Evolutionary conservation across 2,888 invertebrate genomes (phyloP), one percentile per base, ranked within the genome.

Genomic region (Chalcosyrphus nemorum): DNA sequence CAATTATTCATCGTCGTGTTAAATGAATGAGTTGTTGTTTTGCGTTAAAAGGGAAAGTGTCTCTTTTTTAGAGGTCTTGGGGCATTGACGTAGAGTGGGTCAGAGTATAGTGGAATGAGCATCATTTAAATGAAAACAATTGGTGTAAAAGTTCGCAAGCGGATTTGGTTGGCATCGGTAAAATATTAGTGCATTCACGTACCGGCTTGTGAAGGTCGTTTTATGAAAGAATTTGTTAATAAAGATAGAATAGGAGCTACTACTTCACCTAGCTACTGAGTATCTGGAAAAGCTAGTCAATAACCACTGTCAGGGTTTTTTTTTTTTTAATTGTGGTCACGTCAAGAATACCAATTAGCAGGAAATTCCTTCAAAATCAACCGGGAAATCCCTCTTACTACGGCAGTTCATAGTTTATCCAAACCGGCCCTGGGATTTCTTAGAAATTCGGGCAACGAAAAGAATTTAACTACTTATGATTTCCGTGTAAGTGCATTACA

Each of bases 401-500:
- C 41, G 41, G 41, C 24, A 17, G 3, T 45, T 17, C 15, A 17
- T 2, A 24, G 7, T 17, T 17, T 15, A 9, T 11, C 19, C 9
- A 17, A 45, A 9, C 9, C 11, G 11, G 9, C 9, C 17, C 19
- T 9, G 13, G 3, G 2, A 29, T n/a, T 61, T 43, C 27, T 43
- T 29, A 19, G 27, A 61, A 61, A 3, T 56, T 1, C 2, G 2
- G 19, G 19, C 9, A n/a, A 45, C 43, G 4, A 29, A 15, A 45
- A 11, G 2, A 2, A 45, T 11, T 45, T 9, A 11, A 11, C 4
- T 19, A 2, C n/a, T n/a, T n/a, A n/a, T 11, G 11, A 21, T 4
- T 59, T 59, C 43, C 43, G n/a, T 24, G 15, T 27, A 41, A 59
- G 38, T 27, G 57, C 41, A 59, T 43, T 59, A 24, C 35, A 35